Percentiles rank a stretch among this genome's conserved stretches.
Evolutionary conservation across 2,113 vertebrate species (phyloP).

Genomic region (Phrynosoma platyrhinos): DNA sequence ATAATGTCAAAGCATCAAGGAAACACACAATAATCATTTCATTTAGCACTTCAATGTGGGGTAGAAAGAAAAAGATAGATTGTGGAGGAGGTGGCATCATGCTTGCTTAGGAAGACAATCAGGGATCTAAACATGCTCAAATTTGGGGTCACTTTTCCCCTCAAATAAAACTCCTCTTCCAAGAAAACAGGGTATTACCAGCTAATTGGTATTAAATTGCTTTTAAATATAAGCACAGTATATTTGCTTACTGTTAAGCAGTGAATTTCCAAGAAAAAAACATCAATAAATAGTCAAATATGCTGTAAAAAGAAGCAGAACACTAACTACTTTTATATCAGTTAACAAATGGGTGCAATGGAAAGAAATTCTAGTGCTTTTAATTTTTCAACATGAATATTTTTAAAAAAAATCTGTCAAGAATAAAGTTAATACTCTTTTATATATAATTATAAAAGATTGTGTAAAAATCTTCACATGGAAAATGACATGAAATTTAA

Average conservation of each 20-base stretch:
- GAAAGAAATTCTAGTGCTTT: neutral
- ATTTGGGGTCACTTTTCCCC: neutral
- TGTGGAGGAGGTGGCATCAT: too few relatives aligned
- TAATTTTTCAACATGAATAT: neutral
- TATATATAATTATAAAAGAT: neutral
- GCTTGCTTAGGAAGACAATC: neutral
- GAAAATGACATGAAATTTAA: neutral
- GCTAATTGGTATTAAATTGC: neutral
- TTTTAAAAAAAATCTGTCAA: neutral
- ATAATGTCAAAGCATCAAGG: neutral
- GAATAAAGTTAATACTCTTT: neutral
- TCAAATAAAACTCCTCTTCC: neutral
- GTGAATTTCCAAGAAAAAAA: neutral
- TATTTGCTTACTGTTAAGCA: neutral
- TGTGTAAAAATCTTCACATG: neutral
- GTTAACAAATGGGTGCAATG: neutral
- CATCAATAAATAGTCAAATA: neutral
- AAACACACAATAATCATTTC: neutral
- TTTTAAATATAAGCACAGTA: neutral
- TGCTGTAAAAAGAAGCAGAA: neutral
- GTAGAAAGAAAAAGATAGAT: neutral
- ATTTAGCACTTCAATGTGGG: neutral
- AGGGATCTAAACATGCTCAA: neutral
- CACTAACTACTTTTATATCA: neutral
- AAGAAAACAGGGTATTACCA: neutral